Evolutionary conservation across 2,888 invertebrate genomes (phyloP), one percentile per base, ranked within the genome.

Genomic region (Heliconius aoede): DNA sequence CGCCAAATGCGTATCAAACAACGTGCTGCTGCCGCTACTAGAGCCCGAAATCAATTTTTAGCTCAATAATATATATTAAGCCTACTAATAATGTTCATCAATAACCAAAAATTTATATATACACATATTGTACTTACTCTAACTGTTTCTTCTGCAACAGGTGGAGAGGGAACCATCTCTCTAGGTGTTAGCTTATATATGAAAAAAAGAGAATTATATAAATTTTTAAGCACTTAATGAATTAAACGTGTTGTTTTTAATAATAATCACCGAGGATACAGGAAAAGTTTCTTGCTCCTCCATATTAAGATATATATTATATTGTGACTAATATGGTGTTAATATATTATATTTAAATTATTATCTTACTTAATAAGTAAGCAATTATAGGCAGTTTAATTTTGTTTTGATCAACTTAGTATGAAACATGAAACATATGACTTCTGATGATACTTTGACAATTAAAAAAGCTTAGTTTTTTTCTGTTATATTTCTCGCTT

Each of bases 381-480:
- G 46, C 46, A 7, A 7, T 18, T 46, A 21, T 18, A 21, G 18
- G 18, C 55, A 55, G 21, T 21, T 64, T 32, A 32, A 11, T 64
- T 61, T 64, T 30, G 21, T 64, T 64, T 32, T 64, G 61, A 18
- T 26, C 30, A 32, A n/a, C 62, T 18, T 30, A 62, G 3, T 30
- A 21, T 21, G 28, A 62, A 62, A 62, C n/a, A n/a, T n/a, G n/a
- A n/a, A n/a, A n/a, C 61, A 62, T 30, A 9, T 62, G 62, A 62
- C 8, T 13, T 62, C n/a, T 36, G 65, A 65, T 36, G 36, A 32
- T n/a, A n/a, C 15, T 24, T 24, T 65, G 24, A 24, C 24, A 24
- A 36, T 65, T 24, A 15, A 1, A 60, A 5, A 36, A 2, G 5
- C 15, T 24, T 13, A 24, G 24, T 13, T 15, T 15, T 36, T 15